Conservation (phyloP, 2,888 invertebrate species). For the Drosophila nr. perissopoda region DNA sequence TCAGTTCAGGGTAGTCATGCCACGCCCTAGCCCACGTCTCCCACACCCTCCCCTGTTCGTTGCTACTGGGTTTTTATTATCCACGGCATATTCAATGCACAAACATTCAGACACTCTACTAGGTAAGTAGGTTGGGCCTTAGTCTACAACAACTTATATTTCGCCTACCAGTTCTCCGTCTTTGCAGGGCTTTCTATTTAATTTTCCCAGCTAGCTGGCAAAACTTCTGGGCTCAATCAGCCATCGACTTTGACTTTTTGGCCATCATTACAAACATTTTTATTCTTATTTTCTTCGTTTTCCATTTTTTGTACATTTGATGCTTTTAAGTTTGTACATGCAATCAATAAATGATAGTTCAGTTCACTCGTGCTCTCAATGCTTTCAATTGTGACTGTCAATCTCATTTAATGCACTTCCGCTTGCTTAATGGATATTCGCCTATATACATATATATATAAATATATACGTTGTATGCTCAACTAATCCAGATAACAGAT, state of each 20-base stretch:
- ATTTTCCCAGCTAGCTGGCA: conserved; percentile 64
- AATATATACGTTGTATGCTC: background rate
- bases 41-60: conserved; percentile 20
- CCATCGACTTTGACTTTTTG: conserved; percentile 49
- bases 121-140: conserved; percentile 79
- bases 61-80: conserved; percentile 69
- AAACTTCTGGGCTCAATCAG: conserved; percentile 61
- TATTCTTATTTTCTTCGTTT: conserved; percentile 5
- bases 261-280: conserved; percentile 11
- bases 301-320: conserved; percentile 21
- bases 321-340: conserved; percentile 49
- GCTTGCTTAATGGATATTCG: conserved; percentile 42
- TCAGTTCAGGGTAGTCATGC: conserved; percentile 44
- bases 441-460: too few relatives aligned
- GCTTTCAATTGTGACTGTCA: conserved; percentile 36
- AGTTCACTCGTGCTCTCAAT: conserved; percentile 16
- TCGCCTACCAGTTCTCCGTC: conserved; percentile 23
- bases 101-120: conserved; percentile 80
- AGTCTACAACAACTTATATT: conserved; percentile 27
- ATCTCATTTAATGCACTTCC: conserved; percentile 60
- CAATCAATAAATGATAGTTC: conserved; percentile 69
- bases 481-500: background rate
- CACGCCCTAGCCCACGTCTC: conserved; percentile 40
- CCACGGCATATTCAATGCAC: conserved; percentile 78
- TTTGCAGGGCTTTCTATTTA: conserved; percentile 78